phyloP scores from a whole-genome alignment of 2,797 vertebrate genomes.

The Ambastaia sidthimunki region DNA sequence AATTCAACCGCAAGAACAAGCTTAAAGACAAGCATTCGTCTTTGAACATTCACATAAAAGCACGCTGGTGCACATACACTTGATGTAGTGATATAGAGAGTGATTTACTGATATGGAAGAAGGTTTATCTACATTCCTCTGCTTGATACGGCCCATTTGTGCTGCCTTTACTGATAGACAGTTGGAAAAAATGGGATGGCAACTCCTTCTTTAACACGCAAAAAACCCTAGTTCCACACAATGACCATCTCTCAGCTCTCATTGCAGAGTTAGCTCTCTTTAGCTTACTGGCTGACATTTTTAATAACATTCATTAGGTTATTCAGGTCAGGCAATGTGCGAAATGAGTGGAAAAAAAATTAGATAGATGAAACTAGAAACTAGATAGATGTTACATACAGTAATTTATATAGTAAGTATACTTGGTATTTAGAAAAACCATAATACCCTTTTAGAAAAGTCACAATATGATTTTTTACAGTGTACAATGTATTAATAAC shows the following conservation, averaged over 20 bases:
- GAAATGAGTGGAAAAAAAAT: too few relatives aligned
- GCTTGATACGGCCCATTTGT: neutral
- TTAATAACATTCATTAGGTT: neutral
- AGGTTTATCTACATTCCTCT: slow-evolving; percentile 50
- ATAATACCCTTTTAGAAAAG: too few relatives aligned
- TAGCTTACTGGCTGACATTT: neutral
- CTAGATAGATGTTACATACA: too few relatives aligned
- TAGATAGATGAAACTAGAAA: too few relatives aligned
- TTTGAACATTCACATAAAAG: slow-evolving; percentile 11
- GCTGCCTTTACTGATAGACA: slow-evolving; percentile 7
- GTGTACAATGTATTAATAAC: too few relatives aligned
- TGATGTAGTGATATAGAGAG: slow-evolving; percentile 35
- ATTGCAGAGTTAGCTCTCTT: neutral
- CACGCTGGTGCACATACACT: slow-evolving; percentile 25
- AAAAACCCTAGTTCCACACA: neutral
- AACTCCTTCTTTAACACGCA: neutral
- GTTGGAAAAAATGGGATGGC: neutral
- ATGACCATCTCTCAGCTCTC: neutral
- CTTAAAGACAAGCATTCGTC: slow-evolving; percentile 4
- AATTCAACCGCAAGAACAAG: slow-evolving; percentile 13
- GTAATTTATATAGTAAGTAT: too few relatives aligned
- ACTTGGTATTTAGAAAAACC: too few relatives aligned
- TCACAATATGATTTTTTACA: too few relatives aligned
- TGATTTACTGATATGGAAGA: slow-evolving; percentile 32
- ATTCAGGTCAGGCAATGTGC: neutral